These are phyloP conservation scores for Cheilosia impressa DNA, from an alignment of 2,888 invertebrate genomes.

Conservation along the genomic window DNA sequence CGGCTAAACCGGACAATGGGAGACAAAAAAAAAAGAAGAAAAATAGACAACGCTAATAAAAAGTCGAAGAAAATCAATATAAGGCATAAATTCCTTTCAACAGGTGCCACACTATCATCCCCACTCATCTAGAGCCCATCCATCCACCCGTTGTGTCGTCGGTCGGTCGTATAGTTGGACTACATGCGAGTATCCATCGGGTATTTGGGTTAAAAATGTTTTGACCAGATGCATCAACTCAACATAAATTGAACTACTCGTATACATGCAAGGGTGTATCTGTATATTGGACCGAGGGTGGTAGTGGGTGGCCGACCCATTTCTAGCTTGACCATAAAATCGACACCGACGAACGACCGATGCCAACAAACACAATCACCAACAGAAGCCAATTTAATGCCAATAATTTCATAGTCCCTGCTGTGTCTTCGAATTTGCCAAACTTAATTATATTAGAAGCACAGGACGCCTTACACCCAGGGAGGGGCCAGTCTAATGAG, in stretches of 20 bases:
- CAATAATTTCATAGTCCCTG: slow-evolving; percentile 69
- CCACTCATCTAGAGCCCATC: slow-evolving; percentile 13
- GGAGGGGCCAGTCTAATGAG: slow-evolving; percentile 29
- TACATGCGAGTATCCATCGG: slow-evolving; percentile 34
- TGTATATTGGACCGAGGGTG: neutral
- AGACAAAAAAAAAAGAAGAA: neutral
- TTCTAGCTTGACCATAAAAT: slow-evolving; percentile 55
- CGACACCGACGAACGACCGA: slow-evolving; percentile 57
- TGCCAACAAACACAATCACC: slow-evolving; percentile 70
- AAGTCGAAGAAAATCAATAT: slow-evolving; percentile 44
- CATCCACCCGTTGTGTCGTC: slow-evolving; percentile 13
- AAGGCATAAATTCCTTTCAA: slow-evolving; percentile 54
- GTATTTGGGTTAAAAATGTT: slow-evolving; percentile 67
- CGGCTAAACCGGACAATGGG: slow-evolving; percentile 34
- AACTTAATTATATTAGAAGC: slow-evolving; percentile 67
- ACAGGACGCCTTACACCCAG: neutral
- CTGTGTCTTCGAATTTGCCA: slow-evolving; percentile 70
- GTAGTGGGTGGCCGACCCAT: slow-evolving; percentile 10
- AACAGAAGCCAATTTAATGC: slow-evolving; percentile 71
- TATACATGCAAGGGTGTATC: neutral
- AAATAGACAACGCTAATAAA: slow-evolving; percentile 43
- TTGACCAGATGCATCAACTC: slow-evolving; percentile 49
- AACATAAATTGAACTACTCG: neutral
- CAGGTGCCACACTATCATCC: slow-evolving; percentile 49
- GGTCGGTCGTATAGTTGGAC: slow-evolving; percentile 15